Evolutionary conservation across 2,888 invertebrate genomes (phyloP).

Genomic region (Danaus chrysippus): DNA sequence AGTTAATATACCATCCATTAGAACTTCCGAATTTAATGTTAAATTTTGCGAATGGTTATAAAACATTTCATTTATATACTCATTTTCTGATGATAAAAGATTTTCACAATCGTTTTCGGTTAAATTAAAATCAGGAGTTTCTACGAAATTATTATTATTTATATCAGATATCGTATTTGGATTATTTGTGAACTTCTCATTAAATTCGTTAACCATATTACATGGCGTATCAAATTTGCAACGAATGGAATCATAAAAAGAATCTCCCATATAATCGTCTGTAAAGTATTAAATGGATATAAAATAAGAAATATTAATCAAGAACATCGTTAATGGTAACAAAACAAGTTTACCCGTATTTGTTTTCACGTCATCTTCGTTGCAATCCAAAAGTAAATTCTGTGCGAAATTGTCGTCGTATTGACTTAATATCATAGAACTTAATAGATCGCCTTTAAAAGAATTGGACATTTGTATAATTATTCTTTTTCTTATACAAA

Average conservation of each 20-base stretch:
- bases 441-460: slow-evolving; percentile 32
- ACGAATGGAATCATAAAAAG: neutral
- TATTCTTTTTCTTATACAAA: neutral
- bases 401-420: slow-evolving; percentile 48
- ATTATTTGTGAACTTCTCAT: neutral
- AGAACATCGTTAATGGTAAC: no score
- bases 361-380: neutral
- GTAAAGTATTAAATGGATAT: neutral
- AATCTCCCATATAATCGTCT: neutral
- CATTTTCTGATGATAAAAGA: neutral
- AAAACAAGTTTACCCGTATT: no score
- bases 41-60: slow-evolving; percentile 5
- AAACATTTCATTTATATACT: neutral
- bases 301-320: neutral
- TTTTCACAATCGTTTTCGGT: no score
- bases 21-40: slow-evolving; percentile 19
- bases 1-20: slow-evolving; percentile 47
- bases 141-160: no score
- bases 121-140: no score
- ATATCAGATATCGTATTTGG: neutral
- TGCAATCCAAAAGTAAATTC: slow-evolving; percentile 1
- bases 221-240: neutral
- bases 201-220: neutral
- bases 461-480: slow-evolving; percentile 8
- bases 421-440: slow-evolving; percentile 45